These are phyloP conservation scores for Cyprichromis sp. DNA, from an alignment of 2,113 vertebrate genomes.

Conservation along the genomic window DNA sequence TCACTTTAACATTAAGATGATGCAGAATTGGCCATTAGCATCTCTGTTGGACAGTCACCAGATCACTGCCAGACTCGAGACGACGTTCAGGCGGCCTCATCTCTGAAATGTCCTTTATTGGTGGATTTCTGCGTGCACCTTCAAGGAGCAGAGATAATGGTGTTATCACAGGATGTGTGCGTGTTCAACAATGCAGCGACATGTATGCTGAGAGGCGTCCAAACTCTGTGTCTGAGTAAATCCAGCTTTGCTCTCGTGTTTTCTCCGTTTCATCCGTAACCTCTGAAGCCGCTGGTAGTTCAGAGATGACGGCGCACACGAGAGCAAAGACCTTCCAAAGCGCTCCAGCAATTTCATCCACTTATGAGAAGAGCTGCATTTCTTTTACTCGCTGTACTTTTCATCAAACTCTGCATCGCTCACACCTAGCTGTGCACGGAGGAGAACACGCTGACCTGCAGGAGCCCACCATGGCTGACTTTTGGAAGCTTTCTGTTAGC, in stretches of 20 bases:
- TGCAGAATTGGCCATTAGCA: neutral
- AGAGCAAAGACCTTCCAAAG: neutral
- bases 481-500: neutral
- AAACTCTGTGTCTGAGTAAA: neutral
- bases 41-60: neutral
- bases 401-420: neutral
- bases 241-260: fast-evolving
- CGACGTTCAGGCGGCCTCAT: neutral
- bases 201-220: neutral
- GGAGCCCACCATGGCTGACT: neutral
- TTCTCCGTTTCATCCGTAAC: neutral
- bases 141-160: neutral
- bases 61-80: neutral
- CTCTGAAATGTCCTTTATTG: neutral
- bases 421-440: neutral
- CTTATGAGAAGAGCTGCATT: neutral
- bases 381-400: neutral
- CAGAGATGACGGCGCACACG: neutral
- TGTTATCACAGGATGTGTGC: neutral
- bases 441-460: neutral
- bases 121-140: neutral
- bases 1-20: neutral
- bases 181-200: neutral
- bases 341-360: neutral
- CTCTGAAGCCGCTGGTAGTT: neutral